Percentiles rank a stretch among this genome's conserved stretches.
Evolutionary conservation across 2,888 invertebrate genomes (phyloP).

Genomic region (Pomacea canaliculata): DNA sequence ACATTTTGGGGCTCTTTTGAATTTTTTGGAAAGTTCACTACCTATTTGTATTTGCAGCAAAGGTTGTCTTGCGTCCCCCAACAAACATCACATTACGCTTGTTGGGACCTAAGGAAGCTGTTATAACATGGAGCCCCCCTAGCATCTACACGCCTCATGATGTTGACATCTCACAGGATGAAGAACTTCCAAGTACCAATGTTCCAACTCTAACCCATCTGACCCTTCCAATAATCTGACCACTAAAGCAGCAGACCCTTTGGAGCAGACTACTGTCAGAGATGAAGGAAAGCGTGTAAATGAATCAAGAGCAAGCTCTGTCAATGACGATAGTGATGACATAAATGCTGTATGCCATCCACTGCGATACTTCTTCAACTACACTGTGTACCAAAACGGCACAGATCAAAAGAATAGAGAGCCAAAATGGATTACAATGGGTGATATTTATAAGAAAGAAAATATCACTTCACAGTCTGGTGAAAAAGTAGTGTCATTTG

Average conservation of each 20-base stretch:
- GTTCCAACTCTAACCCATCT: not conserved
- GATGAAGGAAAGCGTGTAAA: not conserved
- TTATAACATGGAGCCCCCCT: slow-evolving; percentile 47
- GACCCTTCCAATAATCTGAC: not conserved
- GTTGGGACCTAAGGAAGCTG: slow-evolving; percentile 30
- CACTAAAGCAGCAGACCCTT: not conserved
- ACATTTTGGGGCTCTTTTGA: no score
- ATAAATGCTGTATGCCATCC: slow-evolving; percentile 20
- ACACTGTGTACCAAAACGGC: slow-evolving; percentile 21
- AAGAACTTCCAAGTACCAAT: not conserved
- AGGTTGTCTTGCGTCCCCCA: slow-evolving; percentile 36
- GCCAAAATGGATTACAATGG: slow-evolving; percentile 7
- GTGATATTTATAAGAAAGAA: not conserved
- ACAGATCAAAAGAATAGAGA: not conserved
- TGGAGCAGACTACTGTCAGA: no score
- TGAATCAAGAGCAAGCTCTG: not conserved
- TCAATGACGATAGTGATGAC: not conserved
- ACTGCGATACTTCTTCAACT: slow-evolving; percentile 24
- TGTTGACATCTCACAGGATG: slow-evolving; percentile 12
- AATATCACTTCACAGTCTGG: not conserved
- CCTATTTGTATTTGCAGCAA: not conserved
- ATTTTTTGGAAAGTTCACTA: no score
- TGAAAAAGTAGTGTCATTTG: slow-evolving; percentile 25
- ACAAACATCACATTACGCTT: slow-evolving; percentile 40
- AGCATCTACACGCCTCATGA: slow-evolving; percentile 29